A percentile compares a stretch with the other conserved stretches of the same genome.
Evolutionary conservation across 2,888 invertebrate genomes (phyloP).

Genomic region (Phanerotoma sp.): DNA sequence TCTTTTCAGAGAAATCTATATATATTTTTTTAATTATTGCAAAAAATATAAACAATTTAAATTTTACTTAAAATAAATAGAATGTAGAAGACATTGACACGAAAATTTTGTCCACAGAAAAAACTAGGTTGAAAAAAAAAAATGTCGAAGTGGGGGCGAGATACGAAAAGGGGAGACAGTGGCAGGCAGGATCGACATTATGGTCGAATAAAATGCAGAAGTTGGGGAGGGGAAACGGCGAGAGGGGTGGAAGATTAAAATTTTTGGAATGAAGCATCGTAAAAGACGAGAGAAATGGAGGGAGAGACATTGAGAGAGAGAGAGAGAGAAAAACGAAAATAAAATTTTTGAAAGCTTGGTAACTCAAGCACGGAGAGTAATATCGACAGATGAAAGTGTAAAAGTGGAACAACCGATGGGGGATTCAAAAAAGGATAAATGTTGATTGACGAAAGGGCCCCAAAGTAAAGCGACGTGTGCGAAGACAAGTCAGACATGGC

Average conservation of each 20-base stretch:
- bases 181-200: too few species aligned
- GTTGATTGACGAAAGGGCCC: conserved; percentile 19
- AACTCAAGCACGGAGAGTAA: neutral
- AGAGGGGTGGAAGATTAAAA: neutral
- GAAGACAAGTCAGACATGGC: conserved; percentile 49
- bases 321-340: neutral
- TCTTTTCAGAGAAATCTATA: neutral
- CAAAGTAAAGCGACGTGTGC: conserved; percentile 44
- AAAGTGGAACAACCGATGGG: conserved; percentile 39
- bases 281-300: neutral
- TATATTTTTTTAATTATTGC: neutral
- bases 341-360: neutral
- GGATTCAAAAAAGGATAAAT: conserved; percentile 18
- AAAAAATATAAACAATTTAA: too few species aligned
- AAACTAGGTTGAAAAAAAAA: conserved; percentile 2
- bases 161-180: too few species aligned
- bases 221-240: neutral
- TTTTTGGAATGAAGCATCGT: neutral
- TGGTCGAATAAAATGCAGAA: neutral
- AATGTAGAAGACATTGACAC: too few species aligned
- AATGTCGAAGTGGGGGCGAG: too few species aligned
- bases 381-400: conserved; percentile 38
- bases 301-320: neutral
- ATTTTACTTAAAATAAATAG: too few species aligned
- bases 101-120: conserved; percentile 1